These are phyloP conservation scores for Drosophila murphyi DNA, from an alignment of 1,140 invertebrate species.

Conservation along the genomic window DNA sequence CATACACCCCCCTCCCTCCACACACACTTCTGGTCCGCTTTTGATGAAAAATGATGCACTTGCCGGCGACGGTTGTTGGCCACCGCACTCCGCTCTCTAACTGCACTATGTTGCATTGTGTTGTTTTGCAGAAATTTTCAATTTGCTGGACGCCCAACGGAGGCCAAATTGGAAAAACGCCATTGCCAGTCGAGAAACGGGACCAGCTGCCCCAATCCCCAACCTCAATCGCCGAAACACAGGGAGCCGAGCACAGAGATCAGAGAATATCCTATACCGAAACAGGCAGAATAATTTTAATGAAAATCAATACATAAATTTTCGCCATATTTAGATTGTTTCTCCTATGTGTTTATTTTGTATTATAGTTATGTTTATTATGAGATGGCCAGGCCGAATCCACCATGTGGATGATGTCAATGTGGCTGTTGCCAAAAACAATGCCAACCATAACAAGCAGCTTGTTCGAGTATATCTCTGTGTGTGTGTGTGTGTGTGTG, in stretches of 20 bases:
- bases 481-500: background rate
- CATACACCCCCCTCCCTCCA: conserved; percentile 5
- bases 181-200: conserved; percentile 47
- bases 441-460: conserved; percentile 45
- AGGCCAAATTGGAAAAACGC: conserved; percentile 78
- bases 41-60: conserved; percentile 82
- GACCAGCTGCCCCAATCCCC: conserved; percentile 16
- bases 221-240: background rate
- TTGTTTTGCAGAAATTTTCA: conserved; percentile 79
- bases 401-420: conserved; percentile 19
- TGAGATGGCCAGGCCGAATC: conserved; percentile 28
- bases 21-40: background rate
- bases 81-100: background rate
- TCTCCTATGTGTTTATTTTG: conserved; percentile 80
- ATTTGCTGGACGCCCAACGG: conserved; percentile 74
- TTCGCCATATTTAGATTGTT: conserved; percentile 81
- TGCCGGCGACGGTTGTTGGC: conserved; percentile 38
- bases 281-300: conserved; percentile 66
- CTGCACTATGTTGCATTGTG: conserved; percentile 53
- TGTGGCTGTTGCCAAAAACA: conserved; percentile 46
- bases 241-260: background rate
- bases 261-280: conserved; percentile 28
- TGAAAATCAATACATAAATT: conserved; percentile 83
- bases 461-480: background rate
- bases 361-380: conserved; percentile 82